Base-by-base conservation (phyloP, 1,140 invertebrate species). In the Drosophila eugracilis region DNA sequence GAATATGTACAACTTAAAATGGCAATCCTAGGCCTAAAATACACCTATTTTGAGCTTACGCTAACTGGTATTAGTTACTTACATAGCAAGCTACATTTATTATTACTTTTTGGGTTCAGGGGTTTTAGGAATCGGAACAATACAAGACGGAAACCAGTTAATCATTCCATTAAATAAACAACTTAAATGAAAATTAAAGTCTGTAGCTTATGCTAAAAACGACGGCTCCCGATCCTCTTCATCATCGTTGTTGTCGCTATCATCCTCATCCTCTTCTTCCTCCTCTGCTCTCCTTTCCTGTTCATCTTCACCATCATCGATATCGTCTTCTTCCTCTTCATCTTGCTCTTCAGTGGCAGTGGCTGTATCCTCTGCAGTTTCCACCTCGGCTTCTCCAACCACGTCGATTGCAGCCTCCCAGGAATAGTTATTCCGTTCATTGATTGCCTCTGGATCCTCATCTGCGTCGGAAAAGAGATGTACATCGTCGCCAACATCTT, bases 1-100 rank as follows among this genome's bases (percentile, higher is more conserved):
- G 10, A 49, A 32, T 77, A 79, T 84, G 15, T 84, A 84, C 80
- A 84, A 60, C 66, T 80, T 75, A 84, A 76, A 66, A 62, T 37
- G 24, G 52, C 71, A 69, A 74, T 17, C 53, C 36, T 55, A 80
- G 12, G 28, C 5, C 47, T 66, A 50, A 14, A 19, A 28, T 49
- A 28, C 48, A 54, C 21, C 32, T 55, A 59, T 14, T 24, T 42
- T 42, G 41, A 36, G 17, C 53, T 70, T 58, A 70, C 7, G 9
- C 12, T 39, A 19, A 45, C 2, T 7, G 22, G 14, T 37, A 37
- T 44, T 36, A 17, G 21, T 63, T 47, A 59, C 22, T 73, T 66
- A 53, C 39, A 47, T 48, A 49, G 41, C 42, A 37, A 62, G 14
- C 58, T 77, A 53, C 54, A 66, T 44, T 50, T 26, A 28, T 15